Evolutionary conservation across 2,797 vertebrate species (phyloP).

Genomic region (Megalops cyprinoides): DNA sequence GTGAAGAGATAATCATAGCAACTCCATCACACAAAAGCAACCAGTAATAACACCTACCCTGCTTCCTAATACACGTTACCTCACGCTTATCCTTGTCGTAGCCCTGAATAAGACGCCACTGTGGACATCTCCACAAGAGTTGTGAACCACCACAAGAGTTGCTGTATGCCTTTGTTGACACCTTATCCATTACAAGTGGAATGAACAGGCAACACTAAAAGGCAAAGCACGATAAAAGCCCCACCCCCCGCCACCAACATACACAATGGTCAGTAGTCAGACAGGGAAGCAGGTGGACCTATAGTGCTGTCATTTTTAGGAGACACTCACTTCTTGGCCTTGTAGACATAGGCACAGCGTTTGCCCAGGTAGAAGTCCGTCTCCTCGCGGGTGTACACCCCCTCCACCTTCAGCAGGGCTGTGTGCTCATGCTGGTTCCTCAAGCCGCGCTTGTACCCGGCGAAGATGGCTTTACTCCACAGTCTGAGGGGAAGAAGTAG

Average conservation of each 20-base stretch:
- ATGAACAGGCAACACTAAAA: conserved; percentile 44
- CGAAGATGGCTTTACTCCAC: conserved; percentile 95
- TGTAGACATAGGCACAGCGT: conserved; percentile 95
- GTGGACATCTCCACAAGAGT: neutral
- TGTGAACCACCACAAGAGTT: conserved; percentile 31
- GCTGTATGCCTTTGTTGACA: conserved; percentile 49
- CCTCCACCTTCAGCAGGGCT: conserved; percentile 92
- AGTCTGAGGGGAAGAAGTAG: conserved; percentile 68
- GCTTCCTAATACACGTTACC: neutral
- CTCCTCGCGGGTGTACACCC: conserved; percentile 88
- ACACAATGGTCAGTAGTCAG: too few relatives aligned
- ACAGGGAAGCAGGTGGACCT: too few relatives aligned
- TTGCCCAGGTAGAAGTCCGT: conserved; percentile 96
- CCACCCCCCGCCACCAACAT: neutral
- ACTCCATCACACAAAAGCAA: neutral
- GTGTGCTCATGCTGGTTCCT: conserved; percentile 96
- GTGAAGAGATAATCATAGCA: neutral
- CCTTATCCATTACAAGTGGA: conserved; percentile 41
- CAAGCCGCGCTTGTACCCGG: conserved; percentile 95
- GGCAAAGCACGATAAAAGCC: neutral
- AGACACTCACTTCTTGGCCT: conserved; percentile 95
- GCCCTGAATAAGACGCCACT: neutral
- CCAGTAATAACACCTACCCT: neutral
- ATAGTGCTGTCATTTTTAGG: too few relatives aligned
- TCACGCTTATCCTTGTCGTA: conserved; percentile 6